Conservation (phyloP, 1,140 invertebrate genomes). For the Habropoda laboriosa region DNA sequence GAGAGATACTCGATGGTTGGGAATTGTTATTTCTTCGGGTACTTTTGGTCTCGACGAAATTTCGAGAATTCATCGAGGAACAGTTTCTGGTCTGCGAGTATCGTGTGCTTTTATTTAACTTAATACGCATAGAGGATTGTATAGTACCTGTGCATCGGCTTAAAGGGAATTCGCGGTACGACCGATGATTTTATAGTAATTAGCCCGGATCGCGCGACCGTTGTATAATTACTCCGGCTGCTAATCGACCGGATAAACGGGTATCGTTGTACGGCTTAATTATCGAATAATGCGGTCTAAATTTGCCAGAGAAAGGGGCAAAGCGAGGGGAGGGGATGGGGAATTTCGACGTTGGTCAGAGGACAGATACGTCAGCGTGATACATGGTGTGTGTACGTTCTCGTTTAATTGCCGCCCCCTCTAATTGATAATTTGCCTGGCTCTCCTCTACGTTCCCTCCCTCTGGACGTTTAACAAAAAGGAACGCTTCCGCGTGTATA, state of each 20-base stretch:
- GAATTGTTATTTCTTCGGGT: too few relatives aligned
- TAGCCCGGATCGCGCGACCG: constrained; percentile 3
- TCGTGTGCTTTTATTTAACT: too few relatives aligned
- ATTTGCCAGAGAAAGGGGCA: neutral
- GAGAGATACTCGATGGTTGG: too few relatives aligned
- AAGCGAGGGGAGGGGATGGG: too few relatives aligned
- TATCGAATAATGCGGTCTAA: constrained; percentile 45
- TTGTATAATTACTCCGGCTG: constrained; percentile 42
- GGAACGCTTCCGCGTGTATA: neutral
- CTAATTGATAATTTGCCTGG: neutral
- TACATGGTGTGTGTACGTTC: neutral
- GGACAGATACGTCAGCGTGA: neutral
- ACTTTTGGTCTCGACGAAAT: too few relatives aligned
- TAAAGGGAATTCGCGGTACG: constrained; percentile 5
- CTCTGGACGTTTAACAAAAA: too few relatives aligned
- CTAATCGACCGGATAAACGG: constrained; percentile 46
- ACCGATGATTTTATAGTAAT: constrained; percentile 44
- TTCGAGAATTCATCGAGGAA: too few relatives aligned
- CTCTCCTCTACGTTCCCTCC: too few relatives aligned
- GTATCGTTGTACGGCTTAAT: constrained; percentile 40
- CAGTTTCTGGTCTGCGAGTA: too few relatives aligned
- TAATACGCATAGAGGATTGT: too few relatives aligned
- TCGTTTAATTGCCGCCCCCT: neutral
- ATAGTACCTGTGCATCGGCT: neutral
- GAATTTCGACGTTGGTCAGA: neutral